These are phyloP conservation scores for Ceriagrion tenellum DNA, from an alignment of 2,888 invertebrate species.

Conservation along the genomic window DNA sequence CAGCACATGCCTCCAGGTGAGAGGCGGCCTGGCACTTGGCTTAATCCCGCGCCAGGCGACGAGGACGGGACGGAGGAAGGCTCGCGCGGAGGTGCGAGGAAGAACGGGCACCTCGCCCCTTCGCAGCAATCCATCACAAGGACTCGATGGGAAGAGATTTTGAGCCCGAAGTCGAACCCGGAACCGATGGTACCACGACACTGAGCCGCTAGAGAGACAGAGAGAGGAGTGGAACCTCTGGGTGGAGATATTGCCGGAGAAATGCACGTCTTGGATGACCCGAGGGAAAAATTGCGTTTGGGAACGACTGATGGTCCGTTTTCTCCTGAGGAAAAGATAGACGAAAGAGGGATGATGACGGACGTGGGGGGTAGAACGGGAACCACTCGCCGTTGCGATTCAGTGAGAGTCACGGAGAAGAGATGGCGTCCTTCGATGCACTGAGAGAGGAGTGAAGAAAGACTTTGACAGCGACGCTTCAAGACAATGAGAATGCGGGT, in stretches of 20 bases:
- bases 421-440: slow-evolving; percentile 62
- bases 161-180: slow-evolving; percentile 25
- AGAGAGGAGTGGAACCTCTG: neutral
- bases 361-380: neutral
- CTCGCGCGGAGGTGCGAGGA: neutral
- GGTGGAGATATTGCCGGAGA: neutral
- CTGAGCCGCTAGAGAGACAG: neutral
- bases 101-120: neutral
- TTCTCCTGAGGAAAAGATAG: neutral
- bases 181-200: neutral
- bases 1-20: slow-evolving; percentile 28
- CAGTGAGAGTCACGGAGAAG: slow-evolving; percentile 19
- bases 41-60: neutral
- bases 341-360: neutral
- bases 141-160: neutral
- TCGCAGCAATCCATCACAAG: slow-evolving; percentile 46
- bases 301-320: neutral
- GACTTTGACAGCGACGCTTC: slow-evolving; percentile 59
- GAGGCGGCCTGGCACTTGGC: neutral
- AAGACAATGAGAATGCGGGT: slow-evolving; percentile 57
- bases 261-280: neutral
- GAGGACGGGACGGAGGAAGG: neutral
- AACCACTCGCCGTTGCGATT: slow-evolving; percentile 24
- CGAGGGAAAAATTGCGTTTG: neutral
- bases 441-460: slow-evolving; percentile 34